Evolutionary conservation across 1,140 invertebrate species (phyloP).

Genomic region (Camponotus floridanus): DNA sequence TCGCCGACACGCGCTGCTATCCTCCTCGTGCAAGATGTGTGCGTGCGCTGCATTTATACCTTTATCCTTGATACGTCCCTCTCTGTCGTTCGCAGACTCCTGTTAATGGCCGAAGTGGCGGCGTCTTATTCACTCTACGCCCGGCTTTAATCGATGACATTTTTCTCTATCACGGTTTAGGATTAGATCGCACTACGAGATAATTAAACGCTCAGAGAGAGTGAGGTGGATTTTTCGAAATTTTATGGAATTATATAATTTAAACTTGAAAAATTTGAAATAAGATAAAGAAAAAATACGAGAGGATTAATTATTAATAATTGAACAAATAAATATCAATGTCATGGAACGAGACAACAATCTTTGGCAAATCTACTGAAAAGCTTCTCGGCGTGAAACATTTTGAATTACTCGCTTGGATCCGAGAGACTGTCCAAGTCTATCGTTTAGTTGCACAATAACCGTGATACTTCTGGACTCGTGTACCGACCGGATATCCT

Average conservation of each 20-base stretch:
- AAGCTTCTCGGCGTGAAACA: constrained; percentile 29
- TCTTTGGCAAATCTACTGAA: constrained; percentile 63
- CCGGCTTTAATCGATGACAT: constrained; percentile 45
- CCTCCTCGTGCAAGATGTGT: constrained; percentile 61
- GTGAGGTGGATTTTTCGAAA: neutral
- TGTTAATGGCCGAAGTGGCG: constrained; percentile 59
- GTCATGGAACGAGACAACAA: constrained; percentile 31
- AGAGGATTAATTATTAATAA: constrained; percentile 6
- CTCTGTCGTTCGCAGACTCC: constrained; percentile 56
- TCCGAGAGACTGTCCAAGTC: constrained; percentile 66
- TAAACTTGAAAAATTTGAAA: neutral
- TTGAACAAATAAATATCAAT: neutral
- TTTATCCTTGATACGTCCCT: constrained; percentile 52
- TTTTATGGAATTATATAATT: neutral
- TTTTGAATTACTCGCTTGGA: constrained; percentile 51
- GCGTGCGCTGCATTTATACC: constrained; percentile 56
- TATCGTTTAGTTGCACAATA: constrained; percentile 73
- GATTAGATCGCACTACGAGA: neutral
- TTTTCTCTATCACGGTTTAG: constrained; percentile 44
- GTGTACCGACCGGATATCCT: constrained; percentile 23
- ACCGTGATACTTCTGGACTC: constrained; percentile 62
- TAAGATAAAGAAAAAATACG: neutral
- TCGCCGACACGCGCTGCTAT: constrained; percentile 57
- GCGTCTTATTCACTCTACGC: constrained; percentile 54
- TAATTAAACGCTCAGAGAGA: neutral